Evolutionary conservation across 2,797 vertebrate species (phyloP).

Genomic region (Ibycter americanus): DNA sequence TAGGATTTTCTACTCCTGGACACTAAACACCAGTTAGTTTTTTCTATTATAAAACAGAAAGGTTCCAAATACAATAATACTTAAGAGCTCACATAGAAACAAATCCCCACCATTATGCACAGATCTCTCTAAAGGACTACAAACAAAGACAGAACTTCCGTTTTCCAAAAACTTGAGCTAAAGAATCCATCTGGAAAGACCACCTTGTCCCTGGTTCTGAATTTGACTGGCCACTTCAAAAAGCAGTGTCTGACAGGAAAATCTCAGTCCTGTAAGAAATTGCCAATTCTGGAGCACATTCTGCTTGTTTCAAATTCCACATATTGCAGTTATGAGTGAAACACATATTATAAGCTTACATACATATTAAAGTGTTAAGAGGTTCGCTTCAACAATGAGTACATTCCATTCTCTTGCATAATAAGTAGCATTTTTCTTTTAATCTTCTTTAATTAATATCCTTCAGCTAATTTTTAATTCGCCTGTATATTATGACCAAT

Average conservation of each 20-base stretch:
- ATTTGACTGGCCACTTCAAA: neutral
- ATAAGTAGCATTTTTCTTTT: constrained; percentile 14
- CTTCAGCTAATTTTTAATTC: constrained; percentile 47
- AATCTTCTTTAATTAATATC: constrained; percentile 64
- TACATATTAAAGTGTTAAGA: neutral
- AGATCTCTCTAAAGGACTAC: neutral
- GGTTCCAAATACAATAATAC: neutral
- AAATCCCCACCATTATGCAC: neutral
- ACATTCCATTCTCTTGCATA: neutral
- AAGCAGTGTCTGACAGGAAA: neutral
- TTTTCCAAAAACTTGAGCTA: neutral
- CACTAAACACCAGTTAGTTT: neutral
- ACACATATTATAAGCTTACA: neutral
- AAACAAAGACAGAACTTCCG: neutral
- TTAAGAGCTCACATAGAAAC: neutral
- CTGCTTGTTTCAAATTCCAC: neutral
- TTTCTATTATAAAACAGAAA: neutral
- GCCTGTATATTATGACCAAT: constrained; percentile 34
- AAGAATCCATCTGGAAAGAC: neutral
- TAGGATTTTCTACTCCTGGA: neutral
- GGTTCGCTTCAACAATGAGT: neutral
- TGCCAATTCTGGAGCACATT: neutral
- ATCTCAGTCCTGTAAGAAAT: neutral
- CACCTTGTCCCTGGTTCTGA: neutral
- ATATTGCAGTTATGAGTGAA: neutral